Base-by-base conservation (phyloP, 2,113 vertebrate genomes). In the Triplophysa siluroides region DNA sequence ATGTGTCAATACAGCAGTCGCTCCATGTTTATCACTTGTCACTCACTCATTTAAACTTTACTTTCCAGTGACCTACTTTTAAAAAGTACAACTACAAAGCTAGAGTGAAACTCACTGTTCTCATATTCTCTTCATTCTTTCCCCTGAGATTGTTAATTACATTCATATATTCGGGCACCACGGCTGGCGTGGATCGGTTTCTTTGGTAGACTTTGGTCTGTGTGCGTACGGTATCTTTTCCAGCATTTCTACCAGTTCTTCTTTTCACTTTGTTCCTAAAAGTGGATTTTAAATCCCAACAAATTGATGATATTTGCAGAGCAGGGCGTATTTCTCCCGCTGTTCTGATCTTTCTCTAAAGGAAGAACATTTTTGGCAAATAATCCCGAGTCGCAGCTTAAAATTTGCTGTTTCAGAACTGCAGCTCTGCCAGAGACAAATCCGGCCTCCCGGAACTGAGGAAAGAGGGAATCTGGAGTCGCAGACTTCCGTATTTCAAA, bases 31-130 rank as follows among this genome's bases (percentile, higher is more conserved):
- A 52, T 58, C 8, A 3, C 82, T 8, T 43, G 8, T 77, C 82
- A 33, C 82, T 85, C 79, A 76, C 75, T 90, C 74, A 81, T 84
- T 81, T 75, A 14, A 73, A 29, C 81, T 43, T 73, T 74, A 87
- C 85, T 81, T 83, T 86, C 80, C 83, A 80, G 72, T 87, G 85
- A 85, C 87, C 84, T 76, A 86, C 82, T 83, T 89, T 88, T 69
- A 68, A 65, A 24, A 4, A 13, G 21, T 61, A 18, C 1, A 1
- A 43, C 1, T 43, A 18, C 71, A 23, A 73, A 60, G 33, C 26
- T 23, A 58, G 6, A 60, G 21, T 50, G 19, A 61, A 61, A 43
- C 71, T 33, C 60, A 8, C 26, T 33, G 16, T 11, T 61, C 62
- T 23, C 9, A 19, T 64, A 7, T 23, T 72, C 50, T n/a, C 21